Percentiles rank a stretch among this genome's conserved stretches.
Evolutionary conservation across 1,140 invertebrate species (phyloP).

Genomic region (Formica selysi): DNA sequence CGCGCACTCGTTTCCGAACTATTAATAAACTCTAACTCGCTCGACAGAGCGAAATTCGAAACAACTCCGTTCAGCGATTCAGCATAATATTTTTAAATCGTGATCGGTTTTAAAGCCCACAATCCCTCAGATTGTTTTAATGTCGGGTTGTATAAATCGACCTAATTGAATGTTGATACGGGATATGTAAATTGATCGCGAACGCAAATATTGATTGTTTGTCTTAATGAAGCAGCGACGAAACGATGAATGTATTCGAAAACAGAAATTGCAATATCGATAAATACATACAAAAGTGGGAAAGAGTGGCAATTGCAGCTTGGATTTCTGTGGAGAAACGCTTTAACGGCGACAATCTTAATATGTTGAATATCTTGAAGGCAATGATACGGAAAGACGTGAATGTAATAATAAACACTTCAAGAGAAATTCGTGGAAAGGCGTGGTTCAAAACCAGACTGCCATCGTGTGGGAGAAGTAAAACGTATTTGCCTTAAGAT

Average conservation of each 20-base stretch:
- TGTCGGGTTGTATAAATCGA: constrained; percentile 47
- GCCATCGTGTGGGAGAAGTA: background rate
- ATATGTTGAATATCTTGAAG: background rate
- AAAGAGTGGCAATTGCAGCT: background rate
- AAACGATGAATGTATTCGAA: background rate
- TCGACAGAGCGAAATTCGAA: background rate
- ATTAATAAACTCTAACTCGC: constrained; percentile 30
- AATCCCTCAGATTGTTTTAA: constrained; percentile 36
- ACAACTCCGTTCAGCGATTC: background rate
- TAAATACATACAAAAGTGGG: background rate
- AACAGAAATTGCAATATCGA: constrained; percentile 22
- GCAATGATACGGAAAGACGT: background rate
- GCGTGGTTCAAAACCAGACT: background rate
- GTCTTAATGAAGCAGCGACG: constrained; percentile 55
- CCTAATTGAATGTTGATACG: constrained; percentile 56
- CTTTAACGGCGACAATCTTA: background rate
- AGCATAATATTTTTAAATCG: constrained; percentile 37
- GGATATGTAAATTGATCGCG: constrained; percentile 53
- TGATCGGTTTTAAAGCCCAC: constrained; percentile 33
- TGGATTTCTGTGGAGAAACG: background rate
- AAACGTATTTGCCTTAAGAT: constrained; percentile 35
- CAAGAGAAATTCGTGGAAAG: constrained; percentile 11
- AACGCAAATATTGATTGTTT: constrained; percentile 63
- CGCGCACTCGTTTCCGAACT: constrained; percentile 19
- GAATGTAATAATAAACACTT: constrained; percentile 19